Evolutionary conservation across 2,113 vertebrate species (phyloP).

Genomic region (Jaculus jaculus): DNA sequence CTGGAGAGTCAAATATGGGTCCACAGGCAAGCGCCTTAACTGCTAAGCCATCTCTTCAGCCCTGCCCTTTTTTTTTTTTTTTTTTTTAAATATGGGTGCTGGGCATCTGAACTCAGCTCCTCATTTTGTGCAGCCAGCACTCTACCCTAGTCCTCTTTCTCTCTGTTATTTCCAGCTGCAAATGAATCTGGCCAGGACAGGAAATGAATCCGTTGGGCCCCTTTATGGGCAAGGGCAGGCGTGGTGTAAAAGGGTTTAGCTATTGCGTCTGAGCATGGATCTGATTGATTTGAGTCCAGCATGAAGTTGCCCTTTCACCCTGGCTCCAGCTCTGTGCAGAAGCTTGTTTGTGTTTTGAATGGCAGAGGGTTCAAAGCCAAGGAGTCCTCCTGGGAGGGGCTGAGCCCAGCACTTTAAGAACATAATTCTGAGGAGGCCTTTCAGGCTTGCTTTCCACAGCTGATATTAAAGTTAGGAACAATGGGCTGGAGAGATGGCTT

Average conservation of each 20-base stretch:
- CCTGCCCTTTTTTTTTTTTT: too few species aligned
- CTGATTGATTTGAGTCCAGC: constrained; percentile 85
- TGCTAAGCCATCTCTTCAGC: too few species aligned
- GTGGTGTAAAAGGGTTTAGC: constrained; percentile 78
- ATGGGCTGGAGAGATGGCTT: too few species aligned
- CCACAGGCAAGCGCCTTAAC: too few species aligned
- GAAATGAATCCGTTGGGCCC: constrained; percentile 83
- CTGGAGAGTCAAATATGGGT: too few species aligned
- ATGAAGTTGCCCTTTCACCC: constrained; percentile 78
- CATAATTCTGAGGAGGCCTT: not conserved
- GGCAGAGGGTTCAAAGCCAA: constrained; percentile 84
- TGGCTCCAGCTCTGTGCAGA: constrained; percentile 11
- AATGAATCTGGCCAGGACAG: constrained; percentile 74
- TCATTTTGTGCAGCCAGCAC: too few species aligned
- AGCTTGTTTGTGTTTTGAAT: constrained; percentile 63
- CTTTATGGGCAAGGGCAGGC: constrained; percentile 80
- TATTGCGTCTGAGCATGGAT: constrained; percentile 79
- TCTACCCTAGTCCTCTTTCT: too few species aligned
- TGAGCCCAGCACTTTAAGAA: constrained; percentile 67
- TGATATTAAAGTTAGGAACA: not conserved
- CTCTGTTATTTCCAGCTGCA: constrained; percentile 74
- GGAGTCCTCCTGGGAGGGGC: constrained; percentile 72
- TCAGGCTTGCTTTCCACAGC: not conserved
- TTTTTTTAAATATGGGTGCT: too few species aligned
- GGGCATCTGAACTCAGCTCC: too few species aligned